Conservation (phyloP, 2,797 vertebrate genomes). For the Orestias chungarensis region DNA sequence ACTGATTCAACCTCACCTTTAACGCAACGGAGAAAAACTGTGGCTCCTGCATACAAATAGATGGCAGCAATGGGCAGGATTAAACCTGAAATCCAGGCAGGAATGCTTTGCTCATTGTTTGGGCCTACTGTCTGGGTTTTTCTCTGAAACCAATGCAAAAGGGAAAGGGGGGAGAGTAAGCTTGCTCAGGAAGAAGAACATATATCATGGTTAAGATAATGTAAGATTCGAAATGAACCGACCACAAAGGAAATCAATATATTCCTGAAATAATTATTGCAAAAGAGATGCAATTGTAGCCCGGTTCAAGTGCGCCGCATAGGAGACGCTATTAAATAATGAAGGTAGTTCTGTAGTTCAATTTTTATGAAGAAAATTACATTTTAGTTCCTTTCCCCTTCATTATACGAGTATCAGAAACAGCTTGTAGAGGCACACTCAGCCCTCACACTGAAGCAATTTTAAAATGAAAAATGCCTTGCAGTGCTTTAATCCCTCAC, state of each 20-base stretch:
- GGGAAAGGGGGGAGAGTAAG: background rate
- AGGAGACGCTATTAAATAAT: slow-evolving; percentile 8
- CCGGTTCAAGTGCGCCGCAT: background rate
- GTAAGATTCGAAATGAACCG: slow-evolving; percentile 5
- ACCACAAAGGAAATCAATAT: slow-evolving; percentile 6
- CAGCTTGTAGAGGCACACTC: slow-evolving; percentile 13
- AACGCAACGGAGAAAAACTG: slow-evolving; percentile 51
- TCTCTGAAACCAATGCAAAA: background rate
- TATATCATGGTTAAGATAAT: slow-evolving; percentile 7
- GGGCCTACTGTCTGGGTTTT: slow-evolving; percentile 40
- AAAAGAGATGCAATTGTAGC: slow-evolving; percentile 5
- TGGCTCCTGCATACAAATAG: slow-evolving; percentile 40
- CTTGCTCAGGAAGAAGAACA: background rate
- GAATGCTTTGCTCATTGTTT: slow-evolving; percentile 43
- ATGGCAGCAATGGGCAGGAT: slow-evolving; percentile 9
- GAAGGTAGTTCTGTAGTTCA: slow-evolving; percentile 14
- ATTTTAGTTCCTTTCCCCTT: slow-evolving; percentile 13
- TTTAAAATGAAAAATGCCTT: slow-evolving; percentile 19
- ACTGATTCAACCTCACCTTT: slow-evolving; percentile 56
- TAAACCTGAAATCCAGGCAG: slow-evolving; percentile 45
- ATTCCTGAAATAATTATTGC: slow-evolving; percentile 4
- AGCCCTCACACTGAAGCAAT: slow-evolving; percentile 12
- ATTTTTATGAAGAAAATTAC: slow-evolving; percentile 19
- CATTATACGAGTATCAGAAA: slow-evolving; percentile 20
- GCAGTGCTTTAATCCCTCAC: slow-evolving; percentile 10